phyloP scores from a whole-genome alignment of 2,113 vertebrate species.

The Malurus melanocephalus region DNA sequence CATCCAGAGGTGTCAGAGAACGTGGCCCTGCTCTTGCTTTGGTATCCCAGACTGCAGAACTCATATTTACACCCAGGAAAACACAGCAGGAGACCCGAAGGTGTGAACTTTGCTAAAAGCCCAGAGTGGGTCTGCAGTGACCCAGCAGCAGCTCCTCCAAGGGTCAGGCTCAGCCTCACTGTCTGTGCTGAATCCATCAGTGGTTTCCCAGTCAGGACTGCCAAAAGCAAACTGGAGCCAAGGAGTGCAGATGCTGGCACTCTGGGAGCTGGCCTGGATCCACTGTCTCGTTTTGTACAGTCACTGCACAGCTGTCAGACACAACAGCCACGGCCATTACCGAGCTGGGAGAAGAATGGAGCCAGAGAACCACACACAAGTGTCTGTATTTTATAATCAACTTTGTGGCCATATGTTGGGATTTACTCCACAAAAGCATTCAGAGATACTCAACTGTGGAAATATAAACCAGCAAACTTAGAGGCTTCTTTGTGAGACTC shows the following conservation, averaged over 20 bases:
- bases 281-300: neutral
- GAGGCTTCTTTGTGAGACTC: neutral
- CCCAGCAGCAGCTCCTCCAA: neutral
- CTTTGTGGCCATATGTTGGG: neutral
- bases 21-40: neutral
- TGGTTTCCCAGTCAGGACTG: neutral
- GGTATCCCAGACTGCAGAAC: neutral
- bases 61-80: neutral
- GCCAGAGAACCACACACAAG: neutral
- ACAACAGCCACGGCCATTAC: neutral
- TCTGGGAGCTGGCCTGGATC: constrained; percentile 22
- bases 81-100: neutral
- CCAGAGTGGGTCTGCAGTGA: neutral
- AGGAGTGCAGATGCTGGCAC: constrained; percentile 17
- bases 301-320: constrained; percentile 40
- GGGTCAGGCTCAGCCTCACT: neutral
- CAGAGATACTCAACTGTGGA: neutral
- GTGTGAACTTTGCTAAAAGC: neutral
- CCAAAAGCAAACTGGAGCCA: constrained; percentile 20
- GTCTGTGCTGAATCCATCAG: neutral
- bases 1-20: neutral
- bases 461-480: neutral
- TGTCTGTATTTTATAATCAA: neutral
- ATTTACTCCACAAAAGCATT: neutral
- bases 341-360: neutral